Evolutionary conservation across 2,113 vertebrate genomes (phyloP).

Genomic region (Campylomormyrus tamandua): DNA sequence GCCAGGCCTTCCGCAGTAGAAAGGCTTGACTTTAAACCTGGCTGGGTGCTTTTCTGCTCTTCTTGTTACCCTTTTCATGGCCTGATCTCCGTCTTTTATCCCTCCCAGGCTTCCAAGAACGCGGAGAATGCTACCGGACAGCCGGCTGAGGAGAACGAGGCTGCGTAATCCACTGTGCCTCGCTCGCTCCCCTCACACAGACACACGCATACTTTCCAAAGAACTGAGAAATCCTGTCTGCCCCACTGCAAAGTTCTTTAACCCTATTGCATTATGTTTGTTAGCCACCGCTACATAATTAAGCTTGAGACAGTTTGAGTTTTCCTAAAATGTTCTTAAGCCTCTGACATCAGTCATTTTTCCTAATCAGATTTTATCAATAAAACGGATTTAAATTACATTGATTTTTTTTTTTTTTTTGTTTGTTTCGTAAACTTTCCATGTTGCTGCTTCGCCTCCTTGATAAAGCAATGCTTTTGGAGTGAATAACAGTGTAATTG

Average conservation of each 20-base stretch:
- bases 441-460: conserved; percentile 16
- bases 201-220: conserved; percentile 10
- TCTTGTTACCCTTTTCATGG: not conserved
- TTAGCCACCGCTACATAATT: not conserved
- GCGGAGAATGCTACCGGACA: conserved; percentile 85
- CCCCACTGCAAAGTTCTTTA: conserved; percentile 6
- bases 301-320: not conserved
- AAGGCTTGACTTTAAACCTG: not conserved
- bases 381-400: not conserved
- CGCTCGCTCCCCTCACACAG: conserved; percentile 33
- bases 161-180: conserved; percentile 67
- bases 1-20: not conserved
- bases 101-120: conserved; percentile 80
- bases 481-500: conserved; percentile 14
- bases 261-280: not conserved
- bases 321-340: not conserved
- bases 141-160: conserved; percentile 74
- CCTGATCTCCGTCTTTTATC: not conserved
- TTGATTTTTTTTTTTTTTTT: not conserved
- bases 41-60: not conserved
- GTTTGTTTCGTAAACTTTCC: not conserved
- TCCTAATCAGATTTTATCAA: not conserved
- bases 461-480: conserved; percentile 29
- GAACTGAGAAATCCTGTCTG: not conserved
- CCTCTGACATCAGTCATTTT: not conserved